Base-by-base conservation (phyloP, 2,113 vertebrate species). In the Centropristis striata region DNA sequence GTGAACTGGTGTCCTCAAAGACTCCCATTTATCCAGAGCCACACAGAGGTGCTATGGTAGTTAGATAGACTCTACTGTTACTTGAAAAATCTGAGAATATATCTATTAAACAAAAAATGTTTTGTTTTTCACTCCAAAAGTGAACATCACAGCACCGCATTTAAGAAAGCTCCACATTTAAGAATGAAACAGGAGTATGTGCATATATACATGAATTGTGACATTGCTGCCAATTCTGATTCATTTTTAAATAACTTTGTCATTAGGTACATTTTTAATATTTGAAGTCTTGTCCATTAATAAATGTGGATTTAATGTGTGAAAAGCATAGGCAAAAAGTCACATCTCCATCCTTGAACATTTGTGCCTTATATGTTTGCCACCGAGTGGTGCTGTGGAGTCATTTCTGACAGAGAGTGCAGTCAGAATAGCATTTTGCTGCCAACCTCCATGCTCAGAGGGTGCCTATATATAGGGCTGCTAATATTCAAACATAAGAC, bases 401-500 rank as follows among this genome's bases (percentile, higher is more conserved):
- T 65, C n/a, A 10, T 42, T 20, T 23, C 5, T 51, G 27, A 42
- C 28, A 49, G 57, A 68, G 27, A 16, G 47, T 70, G 36, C 61
- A 39, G 25, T 69, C 55, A 82, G 41, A 54, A 55, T 21, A 49
- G 46, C 53, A 71, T 77, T 77, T 37, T 53, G 65, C 54, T 80
- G 61, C 64, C 65, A 80, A 36, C 15, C 53, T 67, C 46, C 39
- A 58, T 21, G 47, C 57, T 75, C 77, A 69, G 50, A 78, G 28
- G 21, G 51, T 41, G 58, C 44, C 84, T 92, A 91, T 91, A 88
- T 86, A 88, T 91, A 89, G 88, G 58, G 32, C 74, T 84, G 86
- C 72, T 90, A 86, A 93, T 88, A 80, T 88, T 72, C 83, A 92
- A 78, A 83, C 68, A 79, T 58, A 84, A 46, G 54, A 75, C 54